phyloP scores from a whole-genome alignment of 2,888 invertebrate genomes.

The Petrolisthes manimaculis region DNA sequence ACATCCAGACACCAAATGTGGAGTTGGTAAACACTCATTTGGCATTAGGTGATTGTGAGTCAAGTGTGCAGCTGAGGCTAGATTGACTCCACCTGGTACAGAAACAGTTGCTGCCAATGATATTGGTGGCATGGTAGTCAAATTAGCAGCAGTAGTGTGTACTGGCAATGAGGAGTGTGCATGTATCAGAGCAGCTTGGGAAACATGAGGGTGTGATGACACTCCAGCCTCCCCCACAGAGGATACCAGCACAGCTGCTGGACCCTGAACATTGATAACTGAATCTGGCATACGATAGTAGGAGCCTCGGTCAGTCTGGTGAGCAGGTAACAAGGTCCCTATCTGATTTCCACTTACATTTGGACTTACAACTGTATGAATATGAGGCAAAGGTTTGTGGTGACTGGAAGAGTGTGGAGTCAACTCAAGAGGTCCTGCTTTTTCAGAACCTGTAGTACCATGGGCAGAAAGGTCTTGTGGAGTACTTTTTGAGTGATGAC shows the following conservation, averaged over 20 bases:
- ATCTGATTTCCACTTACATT: conserved; percentile 32
- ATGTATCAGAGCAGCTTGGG: conserved; percentile 44
- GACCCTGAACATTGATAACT: conserved; percentile 45
- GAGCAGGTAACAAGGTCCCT: conserved; percentile 40
- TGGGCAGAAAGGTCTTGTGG: conserved; percentile 64
- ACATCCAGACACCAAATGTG: conserved; percentile 33
- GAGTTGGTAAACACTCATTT: conserved; percentile 29
- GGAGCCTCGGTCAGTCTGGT: conserved; percentile 47
- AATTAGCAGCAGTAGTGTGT: conserved; percentile 38
- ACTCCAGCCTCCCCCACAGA: conserved; percentile 34
- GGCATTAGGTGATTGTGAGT: conserved; percentile 37
- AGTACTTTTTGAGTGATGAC: conserved; percentile 34
- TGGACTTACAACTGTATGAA: conserved; percentile 58
- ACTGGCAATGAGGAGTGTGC: conserved; percentile 25
- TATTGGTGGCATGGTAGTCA: conserved; percentile 46
- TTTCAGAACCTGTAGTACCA: conserved; percentile 31
- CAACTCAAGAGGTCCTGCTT: conserved; percentile 42
- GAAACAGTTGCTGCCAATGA: conserved; percentile 33
- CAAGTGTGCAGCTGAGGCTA: conserved; percentile 16
- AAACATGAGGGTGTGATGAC: conserved; percentile 25
- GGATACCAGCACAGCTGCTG: conserved; percentile 49
- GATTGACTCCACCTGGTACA: conserved; percentile 27
- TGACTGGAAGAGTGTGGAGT: conserved; percentile 49
- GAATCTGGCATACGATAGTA: conserved; percentile 58
- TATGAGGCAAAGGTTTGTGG: conserved; percentile 56